Percentiles rank a stretch among this genome's conserved stretches.
These are phyloP conservation scores for Tanypteryx hageni DNA, from an alignment of 2,888 invertebrate species.

Conservation along the genomic window DNA sequence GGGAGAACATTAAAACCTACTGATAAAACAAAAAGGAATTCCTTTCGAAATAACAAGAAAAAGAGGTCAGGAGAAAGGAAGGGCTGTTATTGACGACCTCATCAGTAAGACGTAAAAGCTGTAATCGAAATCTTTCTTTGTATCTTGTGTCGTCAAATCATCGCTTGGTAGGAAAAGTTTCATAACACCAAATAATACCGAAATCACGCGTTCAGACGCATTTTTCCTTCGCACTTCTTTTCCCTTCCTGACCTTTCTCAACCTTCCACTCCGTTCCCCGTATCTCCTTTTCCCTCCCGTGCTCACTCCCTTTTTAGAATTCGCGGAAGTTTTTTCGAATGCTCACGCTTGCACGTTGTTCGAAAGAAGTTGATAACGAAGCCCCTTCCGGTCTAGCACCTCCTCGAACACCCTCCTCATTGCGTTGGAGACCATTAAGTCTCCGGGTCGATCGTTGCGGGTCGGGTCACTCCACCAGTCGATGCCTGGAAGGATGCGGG, in stretches of 20 bases:
- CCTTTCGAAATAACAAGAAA: too few relatives aligned
- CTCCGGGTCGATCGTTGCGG: neutral
- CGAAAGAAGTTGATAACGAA: slow-evolving; percentile 10
- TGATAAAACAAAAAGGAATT: too few relatives aligned
- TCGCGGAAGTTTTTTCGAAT: neutral
- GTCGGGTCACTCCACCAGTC: slow-evolving; percentile 44
- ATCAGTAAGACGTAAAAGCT: too few relatives aligned
- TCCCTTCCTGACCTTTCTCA: neutral
- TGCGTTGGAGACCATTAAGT: slow-evolving; percentile 25
- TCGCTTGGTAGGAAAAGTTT: neutral
- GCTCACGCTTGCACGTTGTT: slow-evolving; percentile 46
- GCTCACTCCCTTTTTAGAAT: too few relatives aligned
- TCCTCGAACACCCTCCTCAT: slow-evolving; percentile 33
- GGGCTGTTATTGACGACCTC: too few relatives aligned
- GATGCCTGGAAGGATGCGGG: neutral
- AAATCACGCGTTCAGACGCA: too few relatives aligned
- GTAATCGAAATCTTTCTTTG: neutral
- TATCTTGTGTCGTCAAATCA: neutral
- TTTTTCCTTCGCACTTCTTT: too few relatives aligned
- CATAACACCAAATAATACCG: neutral
- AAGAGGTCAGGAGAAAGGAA: too few relatives aligned
- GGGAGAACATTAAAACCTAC: too few relatives aligned
- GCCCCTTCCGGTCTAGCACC: neutral
- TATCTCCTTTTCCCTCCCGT: neutral
- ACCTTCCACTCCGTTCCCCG: neutral